Base-by-base conservation (phyloP, 2,888 invertebrate genomes). In the Thecophora atra region DNA sequence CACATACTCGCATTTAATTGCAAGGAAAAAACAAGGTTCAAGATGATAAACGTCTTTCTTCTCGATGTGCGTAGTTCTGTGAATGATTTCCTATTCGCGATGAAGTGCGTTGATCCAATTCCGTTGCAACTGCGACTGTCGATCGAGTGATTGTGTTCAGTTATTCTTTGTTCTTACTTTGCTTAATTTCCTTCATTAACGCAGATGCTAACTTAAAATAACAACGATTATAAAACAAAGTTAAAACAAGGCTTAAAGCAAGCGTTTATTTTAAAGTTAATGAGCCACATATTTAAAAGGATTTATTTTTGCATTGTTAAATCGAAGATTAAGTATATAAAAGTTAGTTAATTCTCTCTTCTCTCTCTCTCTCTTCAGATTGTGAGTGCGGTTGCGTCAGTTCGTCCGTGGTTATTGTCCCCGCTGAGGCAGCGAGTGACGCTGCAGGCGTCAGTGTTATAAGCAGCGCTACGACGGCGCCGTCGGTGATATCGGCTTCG, bases 301-400 rank as follows among this genome's bases (percentile, higher is more conserved):
- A n/a, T n/a, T 8, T 37, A 37, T 37, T 37, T 37, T 1, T 37
- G 37, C 37, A 37, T 37, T 37, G 3, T 8, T 8, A 6, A 37
- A 8, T 37, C 11, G 37, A 37, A 37, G 37, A 37, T 37, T 37
- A 37, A 8, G 37, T n/a, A n/a, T n/a, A n/a, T n/a, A n/a, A n/a
- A 2, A 37, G 11, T 37, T 37, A 63, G 19, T 63, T 13, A 17
- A 8, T 63, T 17, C n/a, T 0, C 54, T 52, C 11, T 52, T 28
- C 5, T 65, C 26, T 63, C n/a, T n/a, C 26, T 26, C 15, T 19
- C 19, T 60, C 26, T 37, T 37, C 75, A 81, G 84, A 81, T 81
- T 87, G 87, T 79, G 85, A 87, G 83, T 87, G 87, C 79, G 87
- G 87, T 79, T 87, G 87, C 78, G 82, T 85, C 77, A 86, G 86